A percentile compares a stretch with the other conserved stretches of the same genome.
phyloP scores from a whole-genome alignment of 2,888 invertebrate species.

The Melikaiella ostensackeni region DNA sequence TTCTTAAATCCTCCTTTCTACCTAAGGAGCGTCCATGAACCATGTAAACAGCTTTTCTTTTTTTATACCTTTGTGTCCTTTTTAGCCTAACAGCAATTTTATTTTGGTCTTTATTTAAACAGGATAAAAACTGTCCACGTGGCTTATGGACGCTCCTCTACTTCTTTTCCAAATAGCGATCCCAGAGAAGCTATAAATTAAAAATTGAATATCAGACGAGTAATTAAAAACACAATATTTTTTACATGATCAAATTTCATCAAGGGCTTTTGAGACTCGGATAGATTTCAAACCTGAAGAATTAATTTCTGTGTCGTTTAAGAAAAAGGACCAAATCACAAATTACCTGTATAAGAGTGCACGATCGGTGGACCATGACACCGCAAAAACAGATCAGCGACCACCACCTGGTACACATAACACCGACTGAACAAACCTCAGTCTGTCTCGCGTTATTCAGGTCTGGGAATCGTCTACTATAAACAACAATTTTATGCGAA shows the following conservation, averaged over 20 bases:
- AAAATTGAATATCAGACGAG: neutral
- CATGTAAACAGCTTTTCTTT: too few relatives aligned
- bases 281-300: constrained; percentile 15
- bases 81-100: too few relatives aligned
- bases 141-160: too few relatives aligned
- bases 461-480: constrained; percentile 25
- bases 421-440: neutral
- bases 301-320: constrained; percentile 20
- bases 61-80: too few relatives aligned
- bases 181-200: neutral
- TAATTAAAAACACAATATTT: neutral
- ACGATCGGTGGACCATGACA: constrained; percentile 67
- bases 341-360: neutral
- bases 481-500: neutral
- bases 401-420: constrained; percentile 33
- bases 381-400: constrained; percentile 63
- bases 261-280: neutral
- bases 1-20: neutral
- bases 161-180: neutral
- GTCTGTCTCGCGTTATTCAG: constrained; percentile 29
- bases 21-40: neutral
- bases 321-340: neutral
- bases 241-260: constrained; percentile 15
- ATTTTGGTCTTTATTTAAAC: too few relatives aligned
- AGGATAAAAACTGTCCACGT: too few relatives aligned